Evolutionary conservation across 1,140 invertebrate species (phyloP).

Genomic region (Condylostylus longicornis): DNA sequence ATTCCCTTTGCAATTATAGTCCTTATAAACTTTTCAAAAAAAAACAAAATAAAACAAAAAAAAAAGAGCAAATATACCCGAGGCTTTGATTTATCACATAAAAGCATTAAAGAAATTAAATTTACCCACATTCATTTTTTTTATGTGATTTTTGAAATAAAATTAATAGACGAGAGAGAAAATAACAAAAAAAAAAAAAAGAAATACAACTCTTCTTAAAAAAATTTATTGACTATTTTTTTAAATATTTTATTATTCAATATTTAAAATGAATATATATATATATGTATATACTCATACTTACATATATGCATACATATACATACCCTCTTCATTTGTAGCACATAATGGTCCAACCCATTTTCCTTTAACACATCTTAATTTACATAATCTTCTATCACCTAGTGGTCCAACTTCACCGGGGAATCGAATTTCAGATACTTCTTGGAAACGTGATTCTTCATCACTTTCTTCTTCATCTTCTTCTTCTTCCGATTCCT

Average conservation of each 20-base stretch:
- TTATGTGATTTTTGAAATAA: too few relatives aligned
- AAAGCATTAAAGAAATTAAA: too few relatives aligned
- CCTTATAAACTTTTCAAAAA: too few relatives aligned
- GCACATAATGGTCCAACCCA: slow-evolving; percentile 63
- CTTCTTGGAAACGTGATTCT: slow-evolving; percentile 28
- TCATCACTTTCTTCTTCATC: slow-evolving; percentile 29
- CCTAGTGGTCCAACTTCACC: slow-evolving; percentile 49
- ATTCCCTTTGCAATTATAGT: too few relatives aligned
- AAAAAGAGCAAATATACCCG: too few relatives aligned
- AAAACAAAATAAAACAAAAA: too few relatives aligned
- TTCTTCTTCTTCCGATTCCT: slow-evolving; percentile 26
- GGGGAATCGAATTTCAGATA: slow-evolving; percentile 48
- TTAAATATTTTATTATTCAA: slow-evolving; percentile 1
- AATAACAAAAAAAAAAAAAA: background rate
- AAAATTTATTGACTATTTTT: slow-evolving; percentile 4
- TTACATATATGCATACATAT: background rate
- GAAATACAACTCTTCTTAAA: background rate
- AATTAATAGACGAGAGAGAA: too few relatives aligned
- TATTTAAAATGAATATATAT: background rate
- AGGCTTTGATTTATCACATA: too few relatives aligned
- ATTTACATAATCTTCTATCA: slow-evolving; percentile 56
- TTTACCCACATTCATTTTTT: too few relatives aligned
- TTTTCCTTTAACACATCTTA: slow-evolving; percentile 62
- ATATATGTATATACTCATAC: background rate
- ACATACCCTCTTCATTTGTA: slow-evolving; percentile 35